These are phyloP conservation scores for Centropus bengalensis DNA, from an alignment of 2,113 vertebrate species.

Conservation along the genomic window DNA sequence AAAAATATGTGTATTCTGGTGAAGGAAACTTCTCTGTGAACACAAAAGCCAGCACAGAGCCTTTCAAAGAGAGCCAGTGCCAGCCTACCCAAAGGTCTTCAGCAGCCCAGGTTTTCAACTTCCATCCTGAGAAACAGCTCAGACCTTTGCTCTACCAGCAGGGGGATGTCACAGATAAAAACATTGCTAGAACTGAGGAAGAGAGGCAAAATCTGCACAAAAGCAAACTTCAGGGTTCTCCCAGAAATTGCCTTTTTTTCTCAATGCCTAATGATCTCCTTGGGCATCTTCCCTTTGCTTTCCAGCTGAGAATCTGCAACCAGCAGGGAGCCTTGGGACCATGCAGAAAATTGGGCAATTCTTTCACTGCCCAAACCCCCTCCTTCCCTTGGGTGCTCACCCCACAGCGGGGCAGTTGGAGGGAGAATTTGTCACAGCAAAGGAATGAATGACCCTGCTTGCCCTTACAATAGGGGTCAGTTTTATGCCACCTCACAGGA, in stretches of 20 bases:
- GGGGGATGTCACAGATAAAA: background rate
- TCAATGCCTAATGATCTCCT: background rate
- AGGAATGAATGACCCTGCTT: accelerated
- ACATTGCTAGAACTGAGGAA: background rate
- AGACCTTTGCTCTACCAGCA: background rate
- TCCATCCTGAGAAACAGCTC: background rate
- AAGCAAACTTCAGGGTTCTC: background rate
- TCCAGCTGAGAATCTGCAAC: background rate
- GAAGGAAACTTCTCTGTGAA: background rate
- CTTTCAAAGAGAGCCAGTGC: accelerated
- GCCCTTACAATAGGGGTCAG: background rate
- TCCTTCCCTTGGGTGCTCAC: background rate
- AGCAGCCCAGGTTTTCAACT: background rate
- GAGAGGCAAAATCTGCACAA: background rate
- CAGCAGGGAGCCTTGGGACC: background rate
- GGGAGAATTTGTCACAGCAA: background rate
- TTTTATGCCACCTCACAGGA: background rate
- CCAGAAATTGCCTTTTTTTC: background rate
- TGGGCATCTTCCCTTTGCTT: background rate
- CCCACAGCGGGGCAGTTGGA: accelerated
- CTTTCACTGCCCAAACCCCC: too few species aligned
- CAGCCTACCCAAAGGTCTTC: background rate
- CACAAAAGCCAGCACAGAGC: background rate
- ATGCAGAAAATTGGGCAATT: background rate
- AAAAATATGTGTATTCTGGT: background rate